Evolutionary conservation across 2,113 vertebrate species (phyloP).

Genomic region (Engraulis encrasicolus): DNA sequence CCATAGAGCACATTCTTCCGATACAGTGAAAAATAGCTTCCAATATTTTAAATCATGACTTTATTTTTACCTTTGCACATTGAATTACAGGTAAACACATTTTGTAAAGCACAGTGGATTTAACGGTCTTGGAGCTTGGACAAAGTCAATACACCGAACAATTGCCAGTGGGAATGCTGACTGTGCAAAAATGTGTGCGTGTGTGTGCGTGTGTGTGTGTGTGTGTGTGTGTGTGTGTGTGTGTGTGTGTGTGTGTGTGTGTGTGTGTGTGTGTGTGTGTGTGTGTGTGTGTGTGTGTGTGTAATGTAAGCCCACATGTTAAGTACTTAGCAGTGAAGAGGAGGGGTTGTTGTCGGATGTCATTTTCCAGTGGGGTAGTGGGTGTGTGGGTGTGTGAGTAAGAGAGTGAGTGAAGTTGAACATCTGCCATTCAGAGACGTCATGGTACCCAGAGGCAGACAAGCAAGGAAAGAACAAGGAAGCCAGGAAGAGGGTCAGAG

Average conservation of each 20-base stretch:
- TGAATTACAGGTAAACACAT: no score
- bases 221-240: no score
- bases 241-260: no score
- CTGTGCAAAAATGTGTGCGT: not conserved
- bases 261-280: no score
- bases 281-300: no score
- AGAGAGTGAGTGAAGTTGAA: not conserved
- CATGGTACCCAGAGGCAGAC: conserved; percentile 1
- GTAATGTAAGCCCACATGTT: not conserved
- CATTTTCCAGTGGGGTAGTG: not conserved
- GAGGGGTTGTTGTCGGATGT: not conserved
- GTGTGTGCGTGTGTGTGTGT: no score
- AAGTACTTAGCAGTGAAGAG: not conserved
- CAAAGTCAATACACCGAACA: not conserved
- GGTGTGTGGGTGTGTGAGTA: not conserved
- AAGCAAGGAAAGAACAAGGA: conserved; percentile 13
- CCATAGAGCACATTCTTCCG: no score
- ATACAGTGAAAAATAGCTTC: no score
- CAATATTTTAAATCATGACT: no score
- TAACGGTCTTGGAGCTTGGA: not conserved
- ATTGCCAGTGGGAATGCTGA: not conserved
- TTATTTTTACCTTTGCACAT: no score
- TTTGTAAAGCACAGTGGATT: not conserved
- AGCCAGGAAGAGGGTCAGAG: not conserved
- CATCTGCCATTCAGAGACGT: conserved; percentile 7